Evolutionary conservation across 30 jellyfish, hydroid and myxozoan genomes (phyloP).

Genomic region (Phacellophora camtschatica): DNA sequence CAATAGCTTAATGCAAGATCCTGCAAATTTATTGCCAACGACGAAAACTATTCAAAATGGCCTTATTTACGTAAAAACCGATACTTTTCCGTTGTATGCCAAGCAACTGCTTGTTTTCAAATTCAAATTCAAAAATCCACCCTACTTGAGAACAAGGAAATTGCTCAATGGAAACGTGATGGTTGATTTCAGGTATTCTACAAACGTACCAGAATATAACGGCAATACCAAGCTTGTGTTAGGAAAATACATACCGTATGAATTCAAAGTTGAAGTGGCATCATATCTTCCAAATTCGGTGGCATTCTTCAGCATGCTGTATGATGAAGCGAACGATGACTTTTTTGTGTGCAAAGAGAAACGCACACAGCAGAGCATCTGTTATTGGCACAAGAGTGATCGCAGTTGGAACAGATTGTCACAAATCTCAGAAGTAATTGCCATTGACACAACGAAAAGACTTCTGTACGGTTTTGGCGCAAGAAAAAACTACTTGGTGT

Average conservation of each 20-base stretch:
- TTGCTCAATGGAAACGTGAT: not conserved
- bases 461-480: not conserved
- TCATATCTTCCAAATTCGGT: not conserved
- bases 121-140: constrained; percentile 2
- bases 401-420: constrained; percentile 9
- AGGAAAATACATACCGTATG: not conserved
- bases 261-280: not conserved
- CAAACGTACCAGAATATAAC: not conserved
- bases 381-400: not conserved
- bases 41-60: not conserved
- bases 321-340: constrained; percentile 11
- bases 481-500: not conserved
- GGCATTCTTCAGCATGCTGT: constrained; percentile 16
- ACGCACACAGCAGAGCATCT: not conserved
- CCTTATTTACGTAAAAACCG: not conserved
- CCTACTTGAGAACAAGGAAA: not conserved
- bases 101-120: not conserved
- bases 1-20: not conserved
- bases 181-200: not conserved
- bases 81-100: not conserved
- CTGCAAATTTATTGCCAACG: not conserved
- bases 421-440: not conserved
- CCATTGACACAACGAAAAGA: constrained; percentile 1
- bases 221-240: not conserved
- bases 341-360: constrained; percentile 1